Evolutionary conservation across 2,888 invertebrate species (phyloP), one percentile per base, ranked within the genome.

Genomic region (Pristionchus japonicus): DNA sequence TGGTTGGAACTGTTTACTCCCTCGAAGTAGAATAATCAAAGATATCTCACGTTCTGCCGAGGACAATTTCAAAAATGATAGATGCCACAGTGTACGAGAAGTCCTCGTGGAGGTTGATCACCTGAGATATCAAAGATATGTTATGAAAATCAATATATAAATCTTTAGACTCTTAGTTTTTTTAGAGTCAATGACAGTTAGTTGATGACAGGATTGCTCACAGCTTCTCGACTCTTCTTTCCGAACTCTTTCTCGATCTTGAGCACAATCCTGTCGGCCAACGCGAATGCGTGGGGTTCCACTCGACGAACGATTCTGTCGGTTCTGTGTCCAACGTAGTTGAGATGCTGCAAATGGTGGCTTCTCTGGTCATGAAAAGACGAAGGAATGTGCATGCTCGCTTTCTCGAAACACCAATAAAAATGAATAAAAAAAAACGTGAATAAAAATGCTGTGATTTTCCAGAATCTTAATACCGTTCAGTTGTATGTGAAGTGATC

Each of bases 61-160:
- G 91, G 13, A 94, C 92, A 88, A 94, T 89, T 34, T 92, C 91
- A 89, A 94, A 92, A 52, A 94, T 94, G 77, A 94, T 92, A 85
- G 94, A 93, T n/a, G 92, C 94, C 13, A 94, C 93, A 31, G 92
- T 91, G 84, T 91, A 91, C 61, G 92, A 90, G 1, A 94, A 83
- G 7, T 91, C 90, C 4, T 91, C 89, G 49, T 91, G 90, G 43
- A 92, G 84, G 67, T 88, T 47, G 67, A 82, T 6, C 4, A 88
- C 27, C 80, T 82, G 43, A 77, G n/a, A n/a, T 43, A 77, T 27
- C 1, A 77, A 43, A n/a, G n/a, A 40, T 43, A 6, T 34, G 3
- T n/a, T n/a, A n/a, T n/a, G n/a, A n/a, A n/a, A n/a, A n/a, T n/a
- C n/a, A n/a, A n/a, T n/a, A n/a, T n/a, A n/a, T n/a, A n/a, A n/a